A percentile compares a stretch with the other conserved stretches of the same genome.
Conservation (phyloP, 1,140 invertebrate species). For the Anastrepha obliqua region DNA sequence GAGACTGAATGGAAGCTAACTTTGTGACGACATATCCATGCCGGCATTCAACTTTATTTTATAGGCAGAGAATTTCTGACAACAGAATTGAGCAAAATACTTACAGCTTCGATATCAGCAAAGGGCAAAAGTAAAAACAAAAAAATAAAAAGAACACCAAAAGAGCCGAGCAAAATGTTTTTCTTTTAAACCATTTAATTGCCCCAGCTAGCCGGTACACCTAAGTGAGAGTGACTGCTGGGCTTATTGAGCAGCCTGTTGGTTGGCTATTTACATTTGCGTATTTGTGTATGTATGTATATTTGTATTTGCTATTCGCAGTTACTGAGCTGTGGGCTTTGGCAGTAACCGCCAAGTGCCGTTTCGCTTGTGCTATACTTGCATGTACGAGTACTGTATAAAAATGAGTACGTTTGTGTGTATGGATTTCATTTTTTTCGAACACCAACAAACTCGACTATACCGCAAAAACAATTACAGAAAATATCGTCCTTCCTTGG, state of each 20-base stretch:
- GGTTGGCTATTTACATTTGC: neutral
- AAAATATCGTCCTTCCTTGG: neutral
- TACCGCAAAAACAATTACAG: neutral
- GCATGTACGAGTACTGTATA: neutral
- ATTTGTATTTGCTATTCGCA: neutral
- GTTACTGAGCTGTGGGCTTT: neutral
- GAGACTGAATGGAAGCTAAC: neutral
- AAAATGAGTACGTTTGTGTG: neutral
- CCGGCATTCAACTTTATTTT: neutral
- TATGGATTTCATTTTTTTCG: neutral
- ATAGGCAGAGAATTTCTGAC: neutral
- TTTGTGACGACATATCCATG: neutral
- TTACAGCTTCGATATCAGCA: neutral
- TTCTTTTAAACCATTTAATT: neutral
- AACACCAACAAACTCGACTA: neutral
- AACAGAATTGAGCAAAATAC: neutral
- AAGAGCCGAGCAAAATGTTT: neutral
- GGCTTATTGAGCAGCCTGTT: neutral
- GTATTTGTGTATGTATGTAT: neutral
- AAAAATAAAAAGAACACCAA: neutral
- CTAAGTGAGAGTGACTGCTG: conserved; percentile 7
- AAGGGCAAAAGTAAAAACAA: neutral
- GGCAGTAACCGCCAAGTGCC: neutral
- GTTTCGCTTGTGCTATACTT: neutral
- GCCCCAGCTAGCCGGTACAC: conserved; percentile 7